A percentile compares a stretch with the other conserved stretches of the same genome.
Evolutionary conservation across 2,113 vertebrate species (phyloP).

Genomic region (Connochaetes taurinus): DNA sequence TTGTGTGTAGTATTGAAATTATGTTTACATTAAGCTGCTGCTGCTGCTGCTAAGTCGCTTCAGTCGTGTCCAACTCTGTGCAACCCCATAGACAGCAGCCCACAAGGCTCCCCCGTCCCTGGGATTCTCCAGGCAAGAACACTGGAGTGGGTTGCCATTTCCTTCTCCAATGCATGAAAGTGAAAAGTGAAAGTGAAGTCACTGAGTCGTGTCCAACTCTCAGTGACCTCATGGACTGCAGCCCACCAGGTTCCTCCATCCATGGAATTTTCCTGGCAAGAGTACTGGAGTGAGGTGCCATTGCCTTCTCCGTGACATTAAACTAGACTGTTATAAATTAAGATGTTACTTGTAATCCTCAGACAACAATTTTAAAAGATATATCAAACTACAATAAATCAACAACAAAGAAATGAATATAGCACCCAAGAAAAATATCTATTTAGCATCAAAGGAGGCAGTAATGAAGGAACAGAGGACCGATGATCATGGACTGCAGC

Average conservation of each 20-base stretch:
- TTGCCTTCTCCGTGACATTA: neutral
- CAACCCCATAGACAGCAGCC: too few species aligned
- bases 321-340: neutral
- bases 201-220: too few species aligned
- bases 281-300: too few species aligned
- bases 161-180: too few species aligned
- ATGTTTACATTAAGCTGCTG: neutral
- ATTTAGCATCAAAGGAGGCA: neutral
- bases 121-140: too few species aligned
- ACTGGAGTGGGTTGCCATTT: too few species aligned
- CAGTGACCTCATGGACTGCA: too few species aligned
- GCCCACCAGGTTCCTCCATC: too few species aligned
- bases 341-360: neutral
- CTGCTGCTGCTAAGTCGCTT: too few species aligned
- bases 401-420: neutral
- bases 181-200: too few species aligned
- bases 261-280: too few species aligned
- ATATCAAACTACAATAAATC: neutral
- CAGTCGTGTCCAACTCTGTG: too few species aligned
- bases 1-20: neutral
- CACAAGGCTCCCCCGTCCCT: rapidly evolving
- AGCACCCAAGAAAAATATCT: neutral
- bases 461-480: neutral
- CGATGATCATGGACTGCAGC: neutral
- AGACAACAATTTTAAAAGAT: neutral